Evolutionary conservation across 1,140 invertebrate genomes (phyloP).

Genomic region (Apis cerana): DNA sequence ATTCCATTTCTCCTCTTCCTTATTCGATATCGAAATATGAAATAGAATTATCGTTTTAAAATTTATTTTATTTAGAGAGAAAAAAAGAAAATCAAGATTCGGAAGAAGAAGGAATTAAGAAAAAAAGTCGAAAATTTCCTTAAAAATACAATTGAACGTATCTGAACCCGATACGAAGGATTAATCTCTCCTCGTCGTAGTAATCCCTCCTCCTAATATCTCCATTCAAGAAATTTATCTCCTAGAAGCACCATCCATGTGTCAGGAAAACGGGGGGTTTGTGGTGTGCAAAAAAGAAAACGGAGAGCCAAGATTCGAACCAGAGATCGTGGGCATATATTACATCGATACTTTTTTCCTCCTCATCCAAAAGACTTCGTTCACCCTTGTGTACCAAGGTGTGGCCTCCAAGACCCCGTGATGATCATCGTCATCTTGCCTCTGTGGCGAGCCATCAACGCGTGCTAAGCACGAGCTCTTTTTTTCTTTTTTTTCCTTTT

Average conservation of each 20-base stretch:
- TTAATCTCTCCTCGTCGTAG: too few relatives aligned
- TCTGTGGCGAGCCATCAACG: conserved; percentile 22
- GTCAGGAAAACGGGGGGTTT: neutral
- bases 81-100: too few relatives aligned
- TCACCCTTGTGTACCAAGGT: conserved; percentile 21
- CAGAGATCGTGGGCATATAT: conserved; percentile 32
- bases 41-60: too few relatives aligned
- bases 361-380: neutral
- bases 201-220: neutral
- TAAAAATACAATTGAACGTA: too few relatives aligned
- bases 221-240: conserved; percentile 29
- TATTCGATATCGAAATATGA: neutral
- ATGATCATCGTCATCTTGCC: conserved; percentile 50
- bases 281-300: conserved; percentile 4
- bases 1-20: neutral
- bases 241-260: neutral
- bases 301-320: conserved; percentile 1
- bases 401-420: neutral
- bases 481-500: neutral
- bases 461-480: conserved; percentile 44
- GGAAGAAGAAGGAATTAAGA: too few relatives aligned
- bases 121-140: too few relatives aligned
- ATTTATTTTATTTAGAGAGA: too few relatives aligned
- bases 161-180: too few relatives aligned
- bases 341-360: conserved; percentile 14